Evolutionary conservation across 1,140 invertebrate genomes (phyloP), one percentile per base, ranked within the genome.

Genomic region (Physella acuta): DNA sequence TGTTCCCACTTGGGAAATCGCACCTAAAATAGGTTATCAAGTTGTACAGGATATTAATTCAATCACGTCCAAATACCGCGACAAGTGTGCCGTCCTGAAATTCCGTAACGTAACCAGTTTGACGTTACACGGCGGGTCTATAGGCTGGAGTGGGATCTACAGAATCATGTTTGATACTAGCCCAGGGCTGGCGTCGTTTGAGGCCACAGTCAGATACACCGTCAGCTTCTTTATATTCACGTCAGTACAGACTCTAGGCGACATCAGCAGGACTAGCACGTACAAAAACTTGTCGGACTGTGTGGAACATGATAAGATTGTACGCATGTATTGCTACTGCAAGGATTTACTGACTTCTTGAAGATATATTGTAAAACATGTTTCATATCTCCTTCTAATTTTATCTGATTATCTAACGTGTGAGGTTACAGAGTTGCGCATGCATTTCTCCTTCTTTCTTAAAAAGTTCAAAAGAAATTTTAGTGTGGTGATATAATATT

Each of bases 311-410:
- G 33, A 60, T 33, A 36, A 33, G 4, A 14, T 33, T 5, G 11
- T 60, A 24, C 28, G 33, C 14, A 60, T 60, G 58, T 60, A 31
- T 33, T 60, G 58, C 31, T 36, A 60, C 33, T 60, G 58, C 33
- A 60, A 33, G 39, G 61, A 44, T 16, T 36, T 60, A 14, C 20
- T 44, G n/a, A n/a, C n/a, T n/a, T n/a, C n/a, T n/a, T n/a, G n/a
- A n/a, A n/a, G n/a, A n/a, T n/a, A n/a, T n/a, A n/a, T n/a, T n/a
- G n/a, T n/a, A n/a, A n/a, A n/a, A n/a, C n/a, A n/a, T n/a, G n/a
- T n/a, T n/a, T n/a, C n/a, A n/a, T n/a, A n/a, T n/a, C n/a, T n/a
- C n/a, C n/a, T n/a, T n/a, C n/a, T n/a, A n/a, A n/a, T n/a, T n/a
- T n/a, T n/a, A n/a, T n/a, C n/a, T n/a, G n/a, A n/a, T n/a, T n/a